Evolutionary conservation across 2,113 vertebrate species (phyloP).

Genomic region (Pelodiscus sinensis): DNA sequence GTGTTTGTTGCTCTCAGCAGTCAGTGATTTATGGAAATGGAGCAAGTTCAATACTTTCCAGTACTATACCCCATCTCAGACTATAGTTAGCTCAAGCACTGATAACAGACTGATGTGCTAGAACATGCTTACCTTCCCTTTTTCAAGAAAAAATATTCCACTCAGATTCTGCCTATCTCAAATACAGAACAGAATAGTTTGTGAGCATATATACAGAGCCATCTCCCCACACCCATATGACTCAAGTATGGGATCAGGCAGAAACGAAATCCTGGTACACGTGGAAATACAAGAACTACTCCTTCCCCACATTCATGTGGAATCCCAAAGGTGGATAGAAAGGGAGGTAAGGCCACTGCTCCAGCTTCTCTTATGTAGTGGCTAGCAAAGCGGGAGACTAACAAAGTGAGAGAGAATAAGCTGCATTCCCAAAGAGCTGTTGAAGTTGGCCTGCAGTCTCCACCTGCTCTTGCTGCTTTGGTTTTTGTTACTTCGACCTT

Average conservation of each 20-base stretch:
- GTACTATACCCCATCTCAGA: background rate
- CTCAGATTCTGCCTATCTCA: background rate
- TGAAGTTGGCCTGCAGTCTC: background rate
- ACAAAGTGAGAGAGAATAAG: background rate
- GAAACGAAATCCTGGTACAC: background rate
- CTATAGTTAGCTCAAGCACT: background rate
- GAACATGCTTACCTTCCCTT: background rate
- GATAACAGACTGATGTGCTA: background rate
- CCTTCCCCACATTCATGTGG: background rate
- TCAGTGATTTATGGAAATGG: background rate
- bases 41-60: background rate
- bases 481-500: background rate
- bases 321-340: background rate
- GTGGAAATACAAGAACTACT: background rate
- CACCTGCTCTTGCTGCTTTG: background rate
- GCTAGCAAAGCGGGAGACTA: background rate
- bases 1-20: background rate
- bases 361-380: background rate
- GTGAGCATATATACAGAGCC: background rate
- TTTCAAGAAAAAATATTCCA: background rate
- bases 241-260: background rate
- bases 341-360: background rate
- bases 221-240: background rate
- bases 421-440: background rate
- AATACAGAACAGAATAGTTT: background rate